Evolutionary conservation across 2,888 invertebrate species (phyloP).

Genomic region (Troides aeacus): DNA sequence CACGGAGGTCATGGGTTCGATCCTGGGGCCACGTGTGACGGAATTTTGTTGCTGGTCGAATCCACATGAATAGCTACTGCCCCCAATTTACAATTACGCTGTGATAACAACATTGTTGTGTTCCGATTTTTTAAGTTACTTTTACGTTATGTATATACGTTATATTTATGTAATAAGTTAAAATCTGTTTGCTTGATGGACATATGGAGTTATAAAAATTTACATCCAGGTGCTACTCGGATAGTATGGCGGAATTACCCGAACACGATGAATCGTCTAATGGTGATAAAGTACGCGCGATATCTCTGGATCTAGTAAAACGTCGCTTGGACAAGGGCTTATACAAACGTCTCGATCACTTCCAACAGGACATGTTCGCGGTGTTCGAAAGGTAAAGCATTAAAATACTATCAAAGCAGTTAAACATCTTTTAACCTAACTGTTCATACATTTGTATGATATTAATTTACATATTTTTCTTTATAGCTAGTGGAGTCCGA

Average conservation of each 20-base stretch:
- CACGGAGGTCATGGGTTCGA: too few relatives aligned
- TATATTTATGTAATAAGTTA: background rate
- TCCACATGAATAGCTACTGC: too few relatives aligned
- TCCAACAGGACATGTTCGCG: constrained; percentile 97
- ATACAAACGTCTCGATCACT: constrained; percentile 95
- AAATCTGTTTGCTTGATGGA: background rate
- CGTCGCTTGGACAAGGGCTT: constrained; percentile 93
- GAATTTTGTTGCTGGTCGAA: too few relatives aligned
- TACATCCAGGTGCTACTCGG: constrained; percentile 89
- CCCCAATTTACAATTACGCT: too few relatives aligned
- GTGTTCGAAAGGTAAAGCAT: constrained; percentile 85
- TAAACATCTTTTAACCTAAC: too few relatives aligned
- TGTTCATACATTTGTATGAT: too few relatives aligned
- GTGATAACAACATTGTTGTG: too few relatives aligned
- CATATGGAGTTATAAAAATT: background rate
- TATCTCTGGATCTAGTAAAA: constrained; percentile 96
- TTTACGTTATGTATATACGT: background rate
- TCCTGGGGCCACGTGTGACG: too few relatives aligned
- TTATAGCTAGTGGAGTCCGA: too few relatives aligned
- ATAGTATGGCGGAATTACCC: constrained; percentile 95
- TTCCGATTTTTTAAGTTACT: background rate
- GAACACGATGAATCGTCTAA: constrained; percentile 86
- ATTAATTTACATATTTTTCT: too few relatives aligned
- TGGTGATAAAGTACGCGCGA: constrained; percentile 85
- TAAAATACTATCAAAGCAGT: background rate